These are phyloP conservation scores for Lathamus discolor DNA, from an alignment of 2,113 vertebrate genomes.

Conservation along the genomic window DNA sequence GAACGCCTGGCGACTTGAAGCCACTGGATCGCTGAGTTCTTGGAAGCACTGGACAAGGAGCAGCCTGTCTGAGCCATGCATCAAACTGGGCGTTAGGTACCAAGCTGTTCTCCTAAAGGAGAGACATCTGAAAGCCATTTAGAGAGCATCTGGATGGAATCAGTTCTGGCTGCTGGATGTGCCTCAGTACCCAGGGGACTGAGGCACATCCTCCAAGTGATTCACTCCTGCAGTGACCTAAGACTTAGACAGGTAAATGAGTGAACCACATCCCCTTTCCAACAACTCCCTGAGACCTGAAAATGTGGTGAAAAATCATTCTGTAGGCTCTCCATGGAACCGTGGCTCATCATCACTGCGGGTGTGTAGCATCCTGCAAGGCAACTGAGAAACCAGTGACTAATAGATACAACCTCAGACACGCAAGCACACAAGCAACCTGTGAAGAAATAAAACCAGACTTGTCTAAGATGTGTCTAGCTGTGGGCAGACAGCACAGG, in stretches of 20 bases:
- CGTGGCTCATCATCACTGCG: fast-evolving
- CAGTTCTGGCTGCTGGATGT: not conserved
- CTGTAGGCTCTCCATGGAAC: not conserved
- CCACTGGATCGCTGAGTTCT: not conserved
- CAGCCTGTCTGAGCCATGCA: not conserved
- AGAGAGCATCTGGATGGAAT: slow-evolving; percentile 15
- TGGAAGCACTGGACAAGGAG: slow-evolving; percentile 6
- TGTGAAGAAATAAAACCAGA: not conserved
- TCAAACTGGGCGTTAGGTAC: not conserved
- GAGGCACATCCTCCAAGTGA: not conserved
- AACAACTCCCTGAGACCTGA: not conserved
- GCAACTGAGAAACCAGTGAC: not conserved
- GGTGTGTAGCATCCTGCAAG: not conserved
- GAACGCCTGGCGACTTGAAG: not conserved
- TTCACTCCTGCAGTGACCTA: not conserved
- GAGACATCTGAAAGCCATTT: slow-evolving; percentile 18
- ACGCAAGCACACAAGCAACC: not conserved
- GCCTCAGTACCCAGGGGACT: not conserved
- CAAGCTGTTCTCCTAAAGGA: not conserved
- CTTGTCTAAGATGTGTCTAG: not conserved
- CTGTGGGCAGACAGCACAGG: not conserved
- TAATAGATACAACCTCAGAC: not conserved
- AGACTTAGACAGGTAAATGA: slow-evolving; percentile 10
- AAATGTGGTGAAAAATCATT: not conserved
- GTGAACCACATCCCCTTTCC: not conserved